Evolutionary conservation across 2,888 invertebrate genomes (phyloP).

Genomic region (Leucozona laternaria): DNA sequence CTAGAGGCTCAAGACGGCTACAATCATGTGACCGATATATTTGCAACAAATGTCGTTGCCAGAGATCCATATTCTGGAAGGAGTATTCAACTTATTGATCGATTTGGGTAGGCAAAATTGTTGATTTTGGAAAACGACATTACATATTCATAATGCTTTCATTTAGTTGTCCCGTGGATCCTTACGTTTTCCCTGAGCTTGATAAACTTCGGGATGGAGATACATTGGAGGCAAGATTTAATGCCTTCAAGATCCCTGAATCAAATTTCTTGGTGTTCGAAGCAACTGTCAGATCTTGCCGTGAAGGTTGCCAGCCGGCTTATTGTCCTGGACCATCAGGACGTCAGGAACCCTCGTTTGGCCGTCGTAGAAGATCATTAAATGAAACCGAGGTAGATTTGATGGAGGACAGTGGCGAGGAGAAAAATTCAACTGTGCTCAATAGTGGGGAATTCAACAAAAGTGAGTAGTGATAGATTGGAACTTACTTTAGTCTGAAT

Average conservation of each 20-base stretch:
- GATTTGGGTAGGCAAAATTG: conserved; percentile 93
- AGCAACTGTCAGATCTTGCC: conserved; percentile 94
- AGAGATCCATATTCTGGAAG: conserved; percentile 96
- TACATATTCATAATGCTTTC: background rate
- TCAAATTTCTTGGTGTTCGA: conserved; percentile 97
- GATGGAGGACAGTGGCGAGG: conserved; percentile 77
- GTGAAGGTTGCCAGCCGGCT: conserved; percentile 95
- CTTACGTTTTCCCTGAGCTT: conserved; percentile 95
- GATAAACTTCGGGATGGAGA: conserved; percentile 94
- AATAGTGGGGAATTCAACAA: conserved; percentile 79
- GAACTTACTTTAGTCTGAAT: background rate
- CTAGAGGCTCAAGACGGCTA: conserved; percentile 95
- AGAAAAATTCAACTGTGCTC: conserved; percentile 79
- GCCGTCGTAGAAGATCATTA: conserved; percentile 87
- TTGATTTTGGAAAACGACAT: background rate
- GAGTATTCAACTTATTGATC: conserved; percentile 94
- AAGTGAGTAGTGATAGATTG: conserved; percentile 70
- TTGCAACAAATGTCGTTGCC: conserved; percentile 96
- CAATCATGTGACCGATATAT: conserved; percentile 94
- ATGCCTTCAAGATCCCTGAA: conserved; percentile 97
- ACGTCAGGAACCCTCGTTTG: conserved; percentile 92
- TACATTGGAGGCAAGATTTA: conserved; percentile 94
- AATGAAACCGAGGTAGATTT: conserved; percentile 81
- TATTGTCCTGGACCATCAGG: conserved; percentile 93
- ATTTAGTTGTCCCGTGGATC: conserved; percentile 93